Conservation (phyloP, 2,797 vertebrate species). For the Parauchenoglanis ngamensis region DNA sequence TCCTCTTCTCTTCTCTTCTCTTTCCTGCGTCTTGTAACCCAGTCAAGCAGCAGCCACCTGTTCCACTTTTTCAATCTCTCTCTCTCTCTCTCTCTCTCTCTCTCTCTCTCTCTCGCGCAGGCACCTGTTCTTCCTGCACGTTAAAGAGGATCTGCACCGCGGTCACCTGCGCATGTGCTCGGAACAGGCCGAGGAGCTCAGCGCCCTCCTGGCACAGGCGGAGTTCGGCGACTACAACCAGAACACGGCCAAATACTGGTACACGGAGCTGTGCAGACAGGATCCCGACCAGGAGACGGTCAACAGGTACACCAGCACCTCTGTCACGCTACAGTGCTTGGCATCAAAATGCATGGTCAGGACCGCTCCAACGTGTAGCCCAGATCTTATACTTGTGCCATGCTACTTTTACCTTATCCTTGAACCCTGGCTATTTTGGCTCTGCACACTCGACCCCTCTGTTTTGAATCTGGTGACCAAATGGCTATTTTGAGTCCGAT, state of each 20-base stretch:
- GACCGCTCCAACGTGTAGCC: background rate
- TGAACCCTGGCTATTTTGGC: too few relatives aligned
- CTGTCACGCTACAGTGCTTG: background rate
- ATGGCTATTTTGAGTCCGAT: background rate
- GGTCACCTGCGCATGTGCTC: constrained; percentile 90
- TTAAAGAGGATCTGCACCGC: constrained; percentile 92
- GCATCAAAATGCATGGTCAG: background rate
- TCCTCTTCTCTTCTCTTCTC: background rate
- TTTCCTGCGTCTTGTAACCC: background rate
- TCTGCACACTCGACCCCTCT: too few relatives aligned
- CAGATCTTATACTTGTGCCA: background rate
- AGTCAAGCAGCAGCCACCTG: background rate
- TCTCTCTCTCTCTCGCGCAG: constrained; percentile 65
- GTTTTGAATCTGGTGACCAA: too few relatives aligned
- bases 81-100: constrained; percentile 10
- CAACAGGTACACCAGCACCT: constrained; percentile 78
- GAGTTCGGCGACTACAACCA: constrained; percentile 98
- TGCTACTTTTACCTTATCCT: too few relatives aligned
- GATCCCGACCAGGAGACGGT: constrained; percentile 80
- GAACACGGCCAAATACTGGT: constrained; percentile 95
- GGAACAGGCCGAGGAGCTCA: constrained; percentile 90
- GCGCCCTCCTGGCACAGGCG: constrained; percentile 89
- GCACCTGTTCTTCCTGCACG: constrained; percentile 93
- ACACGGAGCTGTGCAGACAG: constrained; percentile 86
- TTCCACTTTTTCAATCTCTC: background rate